Base-by-base conservation (phyloP, 1,140 invertebrate genomes). In the Paralvinella palmiformis region DNA sequence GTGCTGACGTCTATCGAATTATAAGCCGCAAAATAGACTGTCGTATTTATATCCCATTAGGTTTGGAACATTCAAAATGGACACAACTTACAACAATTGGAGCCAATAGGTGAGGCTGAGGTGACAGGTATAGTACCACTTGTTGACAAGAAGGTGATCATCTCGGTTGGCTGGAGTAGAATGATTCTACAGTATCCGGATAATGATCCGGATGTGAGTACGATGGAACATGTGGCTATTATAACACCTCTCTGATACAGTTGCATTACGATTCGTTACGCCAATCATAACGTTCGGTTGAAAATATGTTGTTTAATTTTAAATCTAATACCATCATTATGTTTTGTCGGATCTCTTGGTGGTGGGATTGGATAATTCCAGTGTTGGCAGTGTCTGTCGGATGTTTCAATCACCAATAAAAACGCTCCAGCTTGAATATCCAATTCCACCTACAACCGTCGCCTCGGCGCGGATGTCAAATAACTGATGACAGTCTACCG, bases 61-160 rank as follows among this genome's bases (percentile, higher is more conserved):
- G 75, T 78, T 3, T 80, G 79, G 79, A 80, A 80, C 67, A 78
- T 79, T 63, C 78, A 80, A 56, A 81, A 79, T 67, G 78, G 79
- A 2, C 77, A 81, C 62, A 78, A 78, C 61, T 67, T 81, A 10
- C 77, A 81, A 64, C 75, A 77, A 36, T 67, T 79, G 44, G 75
- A 79, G 61, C 62, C 75, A 6, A 72, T 73, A 22, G 70, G 68
- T 1, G 78, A 80, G 56, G 72, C 74, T 22, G 79, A 81, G 59
- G 72, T 81, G 2, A 80, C 78, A 1, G 78, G 79, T 17, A 73
- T 81, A 24, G 41, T 77, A 44, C 69, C 75, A 1, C 48, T 77
- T n/a, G 56, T 63, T 24, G 76, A 79, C 59, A 74, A 75, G 67
- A 74, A 76, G 57, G 57, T 76, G 29, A 79, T 79, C 24, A 59